These are phyloP conservation scores for Melikaiella ostensackeni DNA, from an alignment of 2,888 invertebrate species.

Conservation along the genomic window DNA sequence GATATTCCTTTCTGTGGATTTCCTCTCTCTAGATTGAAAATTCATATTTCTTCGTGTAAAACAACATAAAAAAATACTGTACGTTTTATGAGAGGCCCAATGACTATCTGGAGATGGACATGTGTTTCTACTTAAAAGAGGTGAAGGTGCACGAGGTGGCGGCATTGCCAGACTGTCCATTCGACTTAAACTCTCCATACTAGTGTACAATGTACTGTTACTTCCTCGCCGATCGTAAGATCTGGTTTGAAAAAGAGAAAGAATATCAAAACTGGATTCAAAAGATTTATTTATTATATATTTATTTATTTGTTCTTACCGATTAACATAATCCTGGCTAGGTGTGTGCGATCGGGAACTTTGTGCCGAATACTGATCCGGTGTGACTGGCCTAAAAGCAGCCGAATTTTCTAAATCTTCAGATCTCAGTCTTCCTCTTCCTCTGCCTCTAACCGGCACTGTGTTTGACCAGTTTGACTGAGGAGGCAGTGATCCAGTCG, in stretches of 20 bases:
- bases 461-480: conserved; percentile 81
- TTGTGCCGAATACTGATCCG: conserved; percentile 76
- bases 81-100: conserved; percentile 63
- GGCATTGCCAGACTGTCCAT: conserved; percentile 68
- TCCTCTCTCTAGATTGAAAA: too few species aligned
- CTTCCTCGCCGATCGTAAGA: conserved; percentile 74
- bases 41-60: not conserved
- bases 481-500: conserved; percentile 74
- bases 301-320: conserved; percentile 56
- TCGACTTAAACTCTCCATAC: conserved; percentile 71
- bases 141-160: conserved; percentile 64
- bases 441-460: conserved; percentile 81
- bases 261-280: not conserved
- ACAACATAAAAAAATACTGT: conserved; percentile 41
- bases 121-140: conserved; percentile 60
- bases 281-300: not conserved
- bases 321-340: conserved; percentile 71
- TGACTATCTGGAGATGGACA: conserved; percentile 62
- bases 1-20: too few species aligned
- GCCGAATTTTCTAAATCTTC: conserved; percentile 77
- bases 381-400: conserved; percentile 75
- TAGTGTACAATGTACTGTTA: conserved; percentile 74
- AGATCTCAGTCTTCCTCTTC: conserved; percentile 81
- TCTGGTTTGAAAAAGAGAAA: conserved; percentile 49
- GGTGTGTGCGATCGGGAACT: conserved; percentile 76